Base-by-base conservation (phyloP, 2,888 invertebrate species). In the Drosophila limbata region DNA sequence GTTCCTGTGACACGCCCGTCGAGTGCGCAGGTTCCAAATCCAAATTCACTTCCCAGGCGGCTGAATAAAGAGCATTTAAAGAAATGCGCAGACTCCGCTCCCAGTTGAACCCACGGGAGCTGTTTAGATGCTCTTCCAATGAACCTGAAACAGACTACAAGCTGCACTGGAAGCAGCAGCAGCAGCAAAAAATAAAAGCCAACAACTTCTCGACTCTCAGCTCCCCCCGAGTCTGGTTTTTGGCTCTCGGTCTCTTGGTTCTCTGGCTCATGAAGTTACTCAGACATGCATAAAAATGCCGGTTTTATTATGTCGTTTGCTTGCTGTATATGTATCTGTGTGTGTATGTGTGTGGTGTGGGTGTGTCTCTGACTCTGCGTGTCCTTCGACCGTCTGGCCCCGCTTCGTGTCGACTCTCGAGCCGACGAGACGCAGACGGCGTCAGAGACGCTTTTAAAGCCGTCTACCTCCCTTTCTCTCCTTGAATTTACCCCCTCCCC, bases 271-370 rank as follows among this genome's bases (percentile, higher is more conserved):
- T 83, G 83, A 83, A 83, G 85, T 83, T 85, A 83, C 83, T 83
- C 85, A 86, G 86, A 88, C 86, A 86, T 86, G 86, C 86, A 88
- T 88, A 86, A 88, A 86, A 88, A 88, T 88, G 86, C 86, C 86
- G 86, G 86, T 85, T 87, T 87, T 87, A 85, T 85, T 87, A 85
- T 87, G 85, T 84, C 88, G 88, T 87, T 86, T 71, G 72, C 56
- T 66, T 52, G 66, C 52, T 65, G 66, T 73, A 72, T 62, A 60
- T 55, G 55, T 72, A 31, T 60, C 11, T 61, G 21, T 39, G 25
- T 47, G 39, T 57, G 39, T 55, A 47, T 62, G 31, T 48, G 42
- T 53, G 33, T 56, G 31, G 50, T 50, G 67, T 79, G 79, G 73
- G 78, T 62, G 79, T 57, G 35, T 13, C 11, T 19, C 33, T 25